Evolutionary conservation across 2,888 invertebrate species (phyloP).

Genomic region (Bursaphelenchus okinawaensis): DNA sequence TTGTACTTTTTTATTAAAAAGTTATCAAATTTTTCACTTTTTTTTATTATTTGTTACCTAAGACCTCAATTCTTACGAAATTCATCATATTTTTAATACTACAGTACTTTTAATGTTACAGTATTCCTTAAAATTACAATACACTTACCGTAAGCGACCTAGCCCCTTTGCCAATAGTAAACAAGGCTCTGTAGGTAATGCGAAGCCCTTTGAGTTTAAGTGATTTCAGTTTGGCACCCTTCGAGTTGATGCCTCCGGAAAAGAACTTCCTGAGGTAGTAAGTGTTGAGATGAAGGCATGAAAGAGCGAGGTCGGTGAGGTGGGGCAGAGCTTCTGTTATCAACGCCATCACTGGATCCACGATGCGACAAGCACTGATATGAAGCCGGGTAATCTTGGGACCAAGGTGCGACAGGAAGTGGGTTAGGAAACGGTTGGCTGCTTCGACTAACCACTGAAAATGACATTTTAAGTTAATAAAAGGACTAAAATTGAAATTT

Average conservation of each 20-base stretch:
- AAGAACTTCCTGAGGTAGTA: conserved; percentile 43
- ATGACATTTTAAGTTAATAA: background rate
- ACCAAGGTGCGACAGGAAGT: conserved; percentile 42
- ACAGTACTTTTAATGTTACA: too few relatives aligned
- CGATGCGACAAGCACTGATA: conserved; percentile 41
- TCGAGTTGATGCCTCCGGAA: conserved; percentile 35
- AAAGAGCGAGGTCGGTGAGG: conserved; percentile 43
- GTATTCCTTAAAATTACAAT: background rate
- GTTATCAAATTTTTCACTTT: too few relatives aligned
- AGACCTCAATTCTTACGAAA: too few relatives aligned
- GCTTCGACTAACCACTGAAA: conserved; percentile 47
- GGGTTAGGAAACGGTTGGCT: conserved; percentile 43
- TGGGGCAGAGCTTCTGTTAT: conserved; percentile 42
- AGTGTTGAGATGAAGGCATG: conserved; percentile 45
- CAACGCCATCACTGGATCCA: conserved; percentile 40
- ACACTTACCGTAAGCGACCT: conserved; percentile 16
- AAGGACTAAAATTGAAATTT: background rate
- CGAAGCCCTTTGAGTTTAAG: conserved; percentile 40
- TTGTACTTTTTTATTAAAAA: too few relatives aligned
- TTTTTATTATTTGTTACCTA: too few relatives aligned
- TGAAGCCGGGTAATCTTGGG: conserved; percentile 43
- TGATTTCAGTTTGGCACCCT: conserved; percentile 20
- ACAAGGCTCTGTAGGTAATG: conserved; percentile 50
- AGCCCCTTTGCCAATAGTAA: conserved; percentile 54
- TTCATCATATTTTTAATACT: too few relatives aligned